A percentile compares a stretch with the other conserved stretches of the same genome.
These are phyloP conservation scores for Linnaemya tessellans DNA, from an alignment of 2,888 invertebrate species.

Conservation along the genomic window DNA sequence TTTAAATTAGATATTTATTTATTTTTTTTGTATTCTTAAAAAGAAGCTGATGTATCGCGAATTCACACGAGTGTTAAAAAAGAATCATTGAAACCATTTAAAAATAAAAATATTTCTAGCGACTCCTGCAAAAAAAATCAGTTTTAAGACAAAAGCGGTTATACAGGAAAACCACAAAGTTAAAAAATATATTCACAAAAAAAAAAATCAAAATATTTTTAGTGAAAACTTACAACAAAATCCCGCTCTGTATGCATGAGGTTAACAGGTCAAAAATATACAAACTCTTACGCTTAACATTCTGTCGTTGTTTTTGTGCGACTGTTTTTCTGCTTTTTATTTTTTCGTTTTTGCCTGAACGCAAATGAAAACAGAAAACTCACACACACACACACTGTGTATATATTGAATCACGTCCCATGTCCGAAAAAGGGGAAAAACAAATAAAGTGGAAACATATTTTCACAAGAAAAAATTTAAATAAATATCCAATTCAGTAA, in stretches of 20 bases:
- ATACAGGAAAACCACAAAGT: neutral
- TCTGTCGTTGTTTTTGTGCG: constrained; percentile 11
- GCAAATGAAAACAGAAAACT: constrained; percentile 27
- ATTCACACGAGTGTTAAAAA: too few relatives aligned
- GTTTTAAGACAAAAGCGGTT: neutral
- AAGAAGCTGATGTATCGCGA: too few relatives aligned
- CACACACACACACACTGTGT: neutral
- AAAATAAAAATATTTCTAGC: neutral
- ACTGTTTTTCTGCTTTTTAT: constrained; percentile 3
- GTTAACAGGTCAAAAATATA: constrained; percentile 68
- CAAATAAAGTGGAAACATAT: constrained; percentile 62
- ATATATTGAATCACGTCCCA: constrained; percentile 66
- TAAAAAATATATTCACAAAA: neutral
- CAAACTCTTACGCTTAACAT: constrained; percentile 53
- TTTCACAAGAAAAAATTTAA: constrained; percentile 68
- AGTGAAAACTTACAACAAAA: constrained; percentile 64
- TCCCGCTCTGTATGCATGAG: constrained; percentile 61
- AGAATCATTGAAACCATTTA: too few relatives aligned
- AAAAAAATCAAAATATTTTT: constrained; percentile 50
- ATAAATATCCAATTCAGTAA: constrained; percentile 37
- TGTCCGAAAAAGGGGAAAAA: constrained; percentile 36
- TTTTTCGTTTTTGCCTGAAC: neutral
- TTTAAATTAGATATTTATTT: too few relatives aligned
- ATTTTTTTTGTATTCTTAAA: too few relatives aligned
- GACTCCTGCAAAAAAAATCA: neutral